Base-by-base conservation (phyloP, 2,113 vertebrate species). In the Falco punctatus region DNA sequence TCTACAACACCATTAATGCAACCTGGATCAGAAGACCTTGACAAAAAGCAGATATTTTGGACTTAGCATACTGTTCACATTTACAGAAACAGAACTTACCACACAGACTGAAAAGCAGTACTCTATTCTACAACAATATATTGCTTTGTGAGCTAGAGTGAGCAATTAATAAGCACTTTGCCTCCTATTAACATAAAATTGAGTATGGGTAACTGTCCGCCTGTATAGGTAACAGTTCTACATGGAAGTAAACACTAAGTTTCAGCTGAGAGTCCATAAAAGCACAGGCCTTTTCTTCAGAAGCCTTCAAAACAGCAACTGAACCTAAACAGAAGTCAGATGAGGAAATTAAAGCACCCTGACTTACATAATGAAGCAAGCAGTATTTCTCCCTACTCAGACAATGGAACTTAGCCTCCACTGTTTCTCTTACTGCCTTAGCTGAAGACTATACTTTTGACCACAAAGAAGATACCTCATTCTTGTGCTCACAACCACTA, bases 1-100 rank as follows among this genome's bases (percentile, higher is more conserved):
- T 99, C 99, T 55, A 99, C 99, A 64, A 99, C 92, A 64, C 87
- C 96, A 32, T 98, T 85, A 44, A 98, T 98, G 87, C 89, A 97
- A 21, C 96, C 98, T 66, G 98, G 97, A 67, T 98, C 98, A 55
- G 98, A 99, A 49, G 96, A 98, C 95, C 99, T 99, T 54, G 61
- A 89, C 17, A 91, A 95, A 95, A 6, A 95, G 28, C 35, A 86
- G 9, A 81, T 1, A 5, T 51, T 91, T 65, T 64, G 19, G 30
- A 81, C 11, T 96, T 62, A 16, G 30, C 64, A 46, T 15, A 83
- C 24, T 35, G 11, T 75, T 62, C 27, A 81, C 14, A 10, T n/a
- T 72, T 30, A 77, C 9, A 74, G 33, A 73, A 78, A 11, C 6
- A 27, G 11, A 88, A 51, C 30, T 44, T 69, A 17, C 16, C 26